Conservation (phyloP, 2,888 invertebrate genomes). For the Hirtodrosophila trivittata region DNA sequence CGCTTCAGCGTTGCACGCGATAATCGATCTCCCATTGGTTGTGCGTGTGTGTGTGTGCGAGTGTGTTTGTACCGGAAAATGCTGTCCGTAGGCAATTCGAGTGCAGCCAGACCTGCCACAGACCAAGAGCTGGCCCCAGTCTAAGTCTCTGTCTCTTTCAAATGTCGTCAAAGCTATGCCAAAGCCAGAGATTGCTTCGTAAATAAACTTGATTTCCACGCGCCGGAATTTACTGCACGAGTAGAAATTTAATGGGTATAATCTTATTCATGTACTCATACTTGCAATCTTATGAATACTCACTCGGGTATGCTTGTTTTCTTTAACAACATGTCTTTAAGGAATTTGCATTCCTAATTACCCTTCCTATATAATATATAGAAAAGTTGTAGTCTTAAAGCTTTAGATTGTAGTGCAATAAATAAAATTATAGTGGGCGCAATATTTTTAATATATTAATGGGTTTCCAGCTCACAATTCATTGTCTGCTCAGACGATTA, state of each 20-base stretch:
- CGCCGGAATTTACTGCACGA: constrained; percentile 85
- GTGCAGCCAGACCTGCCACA: constrained; percentile 87
- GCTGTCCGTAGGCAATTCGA: constrained; percentile 85
- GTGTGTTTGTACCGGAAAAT: constrained; percentile 85
- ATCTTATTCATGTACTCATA: no score
- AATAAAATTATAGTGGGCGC: no score
- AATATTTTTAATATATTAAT: neutral
- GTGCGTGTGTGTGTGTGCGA: constrained; percentile 84
- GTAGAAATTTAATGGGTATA: constrained; percentile 26
- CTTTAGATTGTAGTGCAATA: neutral
- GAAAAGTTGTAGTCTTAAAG: no score
- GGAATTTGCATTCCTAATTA: no score
- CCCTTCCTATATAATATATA: no score
- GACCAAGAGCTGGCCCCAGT: constrained; percentile 85
- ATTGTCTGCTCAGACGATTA: no score
- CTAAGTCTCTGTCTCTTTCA: constrained; percentile 71
- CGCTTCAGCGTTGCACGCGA: constrained; percentile 71
- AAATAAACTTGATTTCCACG: constrained; percentile 86
- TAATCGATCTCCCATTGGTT: constrained; percentile 73
- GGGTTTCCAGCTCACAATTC: no score
- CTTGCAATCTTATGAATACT: neutral
- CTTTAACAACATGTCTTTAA: no score
- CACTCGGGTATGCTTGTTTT: neutral
- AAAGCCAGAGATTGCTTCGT: constrained; percentile 85
- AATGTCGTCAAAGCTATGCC: constrained; percentile 86